A percentile compares a stretch with the other conserved stretches of the same genome.
These are phyloP conservation scores for Darevskia mixta DNA, from an alignment of 2,797 vertebrate genomes.

Conservation along the genomic window DNA sequence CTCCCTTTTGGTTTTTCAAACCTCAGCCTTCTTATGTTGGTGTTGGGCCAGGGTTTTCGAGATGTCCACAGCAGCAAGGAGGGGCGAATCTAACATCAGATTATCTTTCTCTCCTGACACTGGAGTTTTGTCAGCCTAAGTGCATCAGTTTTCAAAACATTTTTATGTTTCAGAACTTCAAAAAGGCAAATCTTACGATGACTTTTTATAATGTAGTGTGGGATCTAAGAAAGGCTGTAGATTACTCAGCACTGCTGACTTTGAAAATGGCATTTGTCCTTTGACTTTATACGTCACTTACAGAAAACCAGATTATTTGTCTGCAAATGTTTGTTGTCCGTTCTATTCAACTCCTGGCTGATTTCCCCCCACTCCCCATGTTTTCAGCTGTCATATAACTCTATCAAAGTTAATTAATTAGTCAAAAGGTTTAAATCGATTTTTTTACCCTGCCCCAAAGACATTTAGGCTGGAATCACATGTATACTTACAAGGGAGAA, in stretches of 20 bases:
- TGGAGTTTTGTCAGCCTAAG: too few relatives aligned
- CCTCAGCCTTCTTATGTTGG: too few relatives aligned
- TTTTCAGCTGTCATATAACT: neutral
- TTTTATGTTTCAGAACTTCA: conserved; percentile 9
- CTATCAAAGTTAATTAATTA: neutral
- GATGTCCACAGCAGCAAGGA: too few relatives aligned
- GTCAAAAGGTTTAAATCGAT: neutral
- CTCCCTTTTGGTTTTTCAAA: too few relatives aligned
- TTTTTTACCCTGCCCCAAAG: neutral
- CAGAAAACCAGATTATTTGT: neutral
- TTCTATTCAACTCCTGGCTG: neutral
- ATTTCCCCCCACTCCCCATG: too few relatives aligned
- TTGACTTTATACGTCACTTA: neutral
- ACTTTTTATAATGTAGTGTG: neutral
- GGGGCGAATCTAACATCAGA: too few relatives aligned
- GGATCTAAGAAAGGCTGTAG: neutral
- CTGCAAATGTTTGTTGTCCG: neutral
- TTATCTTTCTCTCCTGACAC: too few relatives aligned
- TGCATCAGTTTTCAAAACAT: conserved; percentile 5
- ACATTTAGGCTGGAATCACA: neutral
- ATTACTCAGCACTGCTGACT: neutral
- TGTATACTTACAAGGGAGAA: neutral
- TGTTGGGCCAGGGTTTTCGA: too few relatives aligned
- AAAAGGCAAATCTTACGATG: neutral
- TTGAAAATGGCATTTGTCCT: neutral